Conservation (phyloP, 1,140 invertebrate species). For the Drosophila orosa region DNA sequence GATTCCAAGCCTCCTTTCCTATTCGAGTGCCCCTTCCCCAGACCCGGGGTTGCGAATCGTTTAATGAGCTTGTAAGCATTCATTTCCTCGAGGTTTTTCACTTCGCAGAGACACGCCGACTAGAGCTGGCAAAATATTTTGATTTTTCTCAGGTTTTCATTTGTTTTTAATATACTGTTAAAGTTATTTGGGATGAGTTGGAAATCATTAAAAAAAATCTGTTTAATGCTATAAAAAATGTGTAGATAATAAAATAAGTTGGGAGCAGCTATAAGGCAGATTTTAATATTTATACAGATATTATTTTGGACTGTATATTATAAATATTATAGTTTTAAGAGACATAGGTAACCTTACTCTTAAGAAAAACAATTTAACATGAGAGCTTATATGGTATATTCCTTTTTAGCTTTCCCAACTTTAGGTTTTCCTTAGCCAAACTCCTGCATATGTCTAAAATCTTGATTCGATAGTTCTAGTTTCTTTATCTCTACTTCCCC, state of each 20-base stretch:
- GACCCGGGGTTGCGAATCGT: conserved; percentile 60
- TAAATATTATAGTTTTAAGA: no score
- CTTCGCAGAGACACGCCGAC: conserved; percentile 1
- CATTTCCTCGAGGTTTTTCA: conserved; percentile 4
- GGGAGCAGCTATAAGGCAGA: background rate
- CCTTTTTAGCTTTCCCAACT: background rate
- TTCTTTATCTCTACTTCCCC: background rate
- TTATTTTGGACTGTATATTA: no score
- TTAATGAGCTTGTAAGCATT: conserved; percentile 81
- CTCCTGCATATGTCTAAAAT: background rate
- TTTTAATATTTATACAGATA: background rate
- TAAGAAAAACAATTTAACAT: background rate
- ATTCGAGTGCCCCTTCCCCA: background rate
- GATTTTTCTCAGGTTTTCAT: no score
- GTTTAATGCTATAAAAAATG: background rate
- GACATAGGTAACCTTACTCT: background rate
- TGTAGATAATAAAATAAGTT: background rate
- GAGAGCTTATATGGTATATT: background rate
- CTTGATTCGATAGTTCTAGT: background rate
- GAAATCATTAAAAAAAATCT: background rate
- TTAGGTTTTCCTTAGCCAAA: background rate
- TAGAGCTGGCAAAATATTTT: conserved; percentile 2
- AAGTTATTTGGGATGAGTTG: no score
- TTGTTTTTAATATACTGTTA: no score
- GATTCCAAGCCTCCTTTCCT: conserved; percentile 42